These are phyloP conservation scores for Dendroctonus valens DNA, from an alignment of 1,140 invertebrate species.

Conservation along the genomic window DNA sequence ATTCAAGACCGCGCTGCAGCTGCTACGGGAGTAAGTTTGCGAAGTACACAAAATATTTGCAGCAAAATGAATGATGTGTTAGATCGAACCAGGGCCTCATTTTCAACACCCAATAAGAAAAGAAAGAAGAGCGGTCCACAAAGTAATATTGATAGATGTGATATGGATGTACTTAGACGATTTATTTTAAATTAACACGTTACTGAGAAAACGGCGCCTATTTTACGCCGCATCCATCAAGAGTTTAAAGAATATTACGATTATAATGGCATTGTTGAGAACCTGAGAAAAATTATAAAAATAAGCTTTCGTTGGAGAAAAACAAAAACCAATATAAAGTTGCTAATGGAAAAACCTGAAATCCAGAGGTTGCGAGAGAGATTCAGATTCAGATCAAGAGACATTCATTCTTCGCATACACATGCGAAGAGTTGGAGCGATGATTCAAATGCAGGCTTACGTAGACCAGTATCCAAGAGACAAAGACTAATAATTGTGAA, in stretches of 20 bases:
- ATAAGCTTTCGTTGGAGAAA: constrained; percentile 1
- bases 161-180: constrained; percentile 1
- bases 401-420: background rate
- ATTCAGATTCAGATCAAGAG: no score
- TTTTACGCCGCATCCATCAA: background rate
- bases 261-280: background rate
- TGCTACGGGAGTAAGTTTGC: background rate
- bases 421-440: constrained; percentile 1
- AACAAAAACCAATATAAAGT: constrained; percentile 4
- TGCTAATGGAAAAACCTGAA: constrained; percentile 5
- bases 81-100: background rate
- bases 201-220: background rate
- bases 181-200: background rate
- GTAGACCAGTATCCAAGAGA: constrained; percentile 10
- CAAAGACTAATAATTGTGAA: constrained; percentile 39
- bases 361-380: background rate
- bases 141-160: no score
- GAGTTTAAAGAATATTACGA: constrained; percentile 3
- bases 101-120: constrained; percentile 8
- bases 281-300: constrained; percentile 1
- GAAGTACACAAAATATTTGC: background rate
- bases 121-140: background rate
- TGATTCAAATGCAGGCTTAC: background rate
- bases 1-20: background rate
- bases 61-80: background rate